Evolutionary conservation across 2,888 invertebrate genomes (phyloP), one percentile per base, ranked within the genome.

Genomic region (Drosophila affinis): DNA sequence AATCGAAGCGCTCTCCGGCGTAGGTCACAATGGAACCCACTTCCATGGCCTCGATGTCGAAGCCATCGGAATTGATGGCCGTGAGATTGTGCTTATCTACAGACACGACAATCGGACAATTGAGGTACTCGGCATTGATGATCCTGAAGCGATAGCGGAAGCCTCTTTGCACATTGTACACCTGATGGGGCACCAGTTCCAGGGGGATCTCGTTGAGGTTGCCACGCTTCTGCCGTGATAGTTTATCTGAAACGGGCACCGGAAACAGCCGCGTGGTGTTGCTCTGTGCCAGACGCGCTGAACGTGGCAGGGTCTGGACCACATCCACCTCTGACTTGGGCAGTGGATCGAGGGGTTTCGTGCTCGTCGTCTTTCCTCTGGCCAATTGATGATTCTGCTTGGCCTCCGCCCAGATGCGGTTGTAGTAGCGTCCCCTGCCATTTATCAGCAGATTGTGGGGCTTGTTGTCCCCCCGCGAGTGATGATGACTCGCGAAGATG

Each of bases 1-100:
- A 96, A 90, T 98, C 98, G 90, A 95, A 98, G 47, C 98, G 93
- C 91, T 98, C 98, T 0, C 98, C 98, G 0, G 98, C 97, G 90
- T 97, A 97, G 6, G 95, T 95, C 3, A 97, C 96, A 57, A 95
- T 89, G 0, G 95, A 94, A 45, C 94, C 93, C 47, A 94, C 95
- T 92, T 95, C 94, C 58, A 96, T 92, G 3, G 97, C 95, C 81
- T 95, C 94, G 78, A 97, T 91, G 79, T 97, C 95, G 81, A 94
- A 95, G 2, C 97, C 97, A 91, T 98, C 97, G 3, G 95, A 95
- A 68, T 95, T 95, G 57, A 97, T 95, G 45, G 97, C 93, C 0
- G 94, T 94, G 74, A 98, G 93, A 18, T 95, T 96, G 91, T 98
- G 97, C 84, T 96, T 95, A 81, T 97, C 97, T 7, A 97, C 93